These are phyloP conservation scores for Calliphora vomitoria DNA, from an alignment of 2,888 invertebrate species.

Conservation along the genomic window DNA sequence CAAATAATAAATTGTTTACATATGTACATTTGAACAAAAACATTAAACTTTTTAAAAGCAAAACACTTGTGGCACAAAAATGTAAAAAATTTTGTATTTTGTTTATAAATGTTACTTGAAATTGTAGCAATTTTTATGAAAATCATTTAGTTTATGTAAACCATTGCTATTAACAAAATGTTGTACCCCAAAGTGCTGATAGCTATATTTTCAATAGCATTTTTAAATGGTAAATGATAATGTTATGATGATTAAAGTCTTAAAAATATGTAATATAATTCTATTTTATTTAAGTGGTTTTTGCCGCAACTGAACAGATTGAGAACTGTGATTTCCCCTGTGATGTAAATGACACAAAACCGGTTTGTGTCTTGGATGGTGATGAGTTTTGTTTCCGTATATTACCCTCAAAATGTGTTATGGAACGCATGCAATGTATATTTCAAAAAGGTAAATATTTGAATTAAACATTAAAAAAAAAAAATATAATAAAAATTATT, in stretches of 20 bases:
- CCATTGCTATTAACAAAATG: constrained; percentile 41
- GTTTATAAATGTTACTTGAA: neutral
- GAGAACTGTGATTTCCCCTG: constrained; percentile 5
- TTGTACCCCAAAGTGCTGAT: neutral
- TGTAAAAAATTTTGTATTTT: neutral
- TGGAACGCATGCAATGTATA: constrained; percentile 31
- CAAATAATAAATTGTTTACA: neutral
- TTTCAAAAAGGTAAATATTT: constrained; percentile 24
- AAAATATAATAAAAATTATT: neutral
- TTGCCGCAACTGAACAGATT: no score
- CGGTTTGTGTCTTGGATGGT: constrained; percentile 44
- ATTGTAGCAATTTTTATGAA: constrained; percentile 7
- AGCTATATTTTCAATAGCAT: constrained; percentile 18
- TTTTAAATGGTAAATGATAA: constrained; percentile 46
- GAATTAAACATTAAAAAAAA: neutral
- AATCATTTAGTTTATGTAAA: constrained; percentile 25
- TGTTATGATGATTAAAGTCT: neutral
- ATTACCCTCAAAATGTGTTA: constrained; percentile 36
- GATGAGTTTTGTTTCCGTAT: constrained; percentile 1
- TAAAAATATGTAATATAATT: neutral
- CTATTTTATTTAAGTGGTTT: constrained; percentile 1
- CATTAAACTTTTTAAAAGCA: neutral
- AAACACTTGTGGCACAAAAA: constrained; percentile 12
- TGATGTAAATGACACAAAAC: neutral
- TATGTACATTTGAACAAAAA: neutral